phyloP scores from a whole-genome alignment of 2,113 vertebrate genomes.

The Henicopernis longicauda region DNA sequence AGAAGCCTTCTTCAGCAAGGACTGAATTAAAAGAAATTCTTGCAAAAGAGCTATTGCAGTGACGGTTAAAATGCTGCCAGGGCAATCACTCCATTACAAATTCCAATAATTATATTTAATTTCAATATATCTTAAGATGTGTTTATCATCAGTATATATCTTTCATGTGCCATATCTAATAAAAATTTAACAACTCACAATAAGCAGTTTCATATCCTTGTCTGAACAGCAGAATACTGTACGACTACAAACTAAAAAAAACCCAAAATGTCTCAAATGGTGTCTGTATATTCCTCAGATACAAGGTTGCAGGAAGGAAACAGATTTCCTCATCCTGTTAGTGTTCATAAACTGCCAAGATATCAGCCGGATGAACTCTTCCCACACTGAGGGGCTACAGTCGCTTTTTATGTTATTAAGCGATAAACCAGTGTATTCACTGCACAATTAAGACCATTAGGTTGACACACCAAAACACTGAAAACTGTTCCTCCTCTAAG shows the following conservation, averaged over 20 bases:
- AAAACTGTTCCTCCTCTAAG: neutral
- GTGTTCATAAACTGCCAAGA: slow-evolving; percentile 39
- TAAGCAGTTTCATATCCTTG: neutral
- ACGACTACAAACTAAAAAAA: slow-evolving; percentile 14
- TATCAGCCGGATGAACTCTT: slow-evolving; percentile 51
- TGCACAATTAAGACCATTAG: neutral
- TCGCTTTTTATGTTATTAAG: neutral
- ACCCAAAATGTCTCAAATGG: neutral
- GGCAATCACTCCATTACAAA: neutral
- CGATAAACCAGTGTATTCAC: neutral
- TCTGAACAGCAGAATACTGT: neutral
- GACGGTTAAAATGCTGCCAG: neutral
- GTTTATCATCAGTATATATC: neutral
- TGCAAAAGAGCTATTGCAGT: neutral
- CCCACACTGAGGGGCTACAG: slow-evolving; percentile 12
- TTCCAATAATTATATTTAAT: neutral
- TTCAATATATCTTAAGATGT: neutral
- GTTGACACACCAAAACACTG: neutral
- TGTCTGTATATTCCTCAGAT: slow-evolving; percentile 58
- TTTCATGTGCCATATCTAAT: neutral
- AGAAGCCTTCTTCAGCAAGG: neutral
- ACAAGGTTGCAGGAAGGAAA: slow-evolving; percentile 79
- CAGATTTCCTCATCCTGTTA: slow-evolving; percentile 76
- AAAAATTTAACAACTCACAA: neutral
- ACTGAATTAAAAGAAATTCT: neutral